These are phyloP conservation scores for Epicampocera succincta DNA, from an alignment of 2,888 invertebrate species.

Conservation along the genomic window DNA sequence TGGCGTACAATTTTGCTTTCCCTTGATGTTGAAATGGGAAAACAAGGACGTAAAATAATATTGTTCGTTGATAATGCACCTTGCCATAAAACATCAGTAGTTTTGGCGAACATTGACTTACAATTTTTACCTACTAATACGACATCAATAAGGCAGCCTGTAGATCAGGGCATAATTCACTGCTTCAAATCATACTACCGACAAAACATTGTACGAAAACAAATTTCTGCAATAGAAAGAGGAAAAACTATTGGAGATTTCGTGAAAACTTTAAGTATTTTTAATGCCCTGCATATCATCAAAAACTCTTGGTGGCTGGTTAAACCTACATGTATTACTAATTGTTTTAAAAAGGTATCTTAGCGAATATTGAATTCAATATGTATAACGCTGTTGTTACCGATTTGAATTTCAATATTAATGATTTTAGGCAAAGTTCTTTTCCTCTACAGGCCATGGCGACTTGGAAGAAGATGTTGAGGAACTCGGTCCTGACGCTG, in stretches of 20 bases:
- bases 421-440: conserved; percentile 31
- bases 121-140: conserved; percentile 65
- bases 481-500: conserved; percentile 34
- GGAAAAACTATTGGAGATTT: conserved; percentile 57
- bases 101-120: conserved; percentile 58
- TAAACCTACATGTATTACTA: conserved; percentile 53
- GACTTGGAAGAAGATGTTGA: conserved; percentile 24
- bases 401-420: neutral
- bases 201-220: conserved; percentile 60
- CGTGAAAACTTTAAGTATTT: conserved; percentile 55
- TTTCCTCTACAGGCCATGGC: neutral
- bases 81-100: conserved; percentile 58
- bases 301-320: conserved; percentile 61
- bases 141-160: conserved; percentile 58
- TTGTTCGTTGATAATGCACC: conserved; percentile 66
- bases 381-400: neutral
- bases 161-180: conserved; percentile 67
- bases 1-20: conserved; percentile 61
- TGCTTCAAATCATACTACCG: conserved; percentile 62
- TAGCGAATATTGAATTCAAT: neutral
- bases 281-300: conserved; percentile 54
- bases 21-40: conserved; percentile 65
- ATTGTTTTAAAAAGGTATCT: conserved; percentile 63
- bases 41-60: conserved; percentile 65
- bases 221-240: conserved; percentile 59